phyloP scores from a whole-genome alignment of 1,140 invertebrate genomes.

The Campoletis sonorensis region DNA sequence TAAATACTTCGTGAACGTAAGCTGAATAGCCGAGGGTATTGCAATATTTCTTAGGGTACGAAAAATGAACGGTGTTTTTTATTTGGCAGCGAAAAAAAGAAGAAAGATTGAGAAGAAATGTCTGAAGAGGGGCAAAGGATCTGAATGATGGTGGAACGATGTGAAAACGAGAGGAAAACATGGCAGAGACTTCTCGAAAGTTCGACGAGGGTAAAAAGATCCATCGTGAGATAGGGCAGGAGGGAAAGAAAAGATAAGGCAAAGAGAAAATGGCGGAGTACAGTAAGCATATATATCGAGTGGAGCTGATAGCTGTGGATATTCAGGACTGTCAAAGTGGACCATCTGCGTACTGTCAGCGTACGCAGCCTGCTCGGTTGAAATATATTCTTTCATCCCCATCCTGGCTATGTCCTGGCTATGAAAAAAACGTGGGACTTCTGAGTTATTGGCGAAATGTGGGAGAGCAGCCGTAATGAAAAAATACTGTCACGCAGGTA shows the following conservation, averaged over 20 bases:
- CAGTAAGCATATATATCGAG: slow-evolving; percentile 2
- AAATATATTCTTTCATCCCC: slow-evolving; percentile 51
- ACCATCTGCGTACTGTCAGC: slow-evolving; percentile 59
- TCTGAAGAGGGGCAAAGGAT: not conserved
- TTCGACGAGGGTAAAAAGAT: slow-evolving; percentile 24
- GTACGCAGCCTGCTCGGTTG: slow-evolving; percentile 39
- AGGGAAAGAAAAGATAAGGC: not conserved
- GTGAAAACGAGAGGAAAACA: not conserved
- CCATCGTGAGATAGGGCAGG: slow-evolving; percentile 16
- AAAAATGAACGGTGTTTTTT: not conserved
- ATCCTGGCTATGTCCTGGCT: slow-evolving; percentile 26
- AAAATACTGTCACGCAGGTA: slow-evolving; percentile 57
- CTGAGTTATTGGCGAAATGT: slow-evolving; percentile 58
- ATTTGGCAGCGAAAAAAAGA: not conserved
- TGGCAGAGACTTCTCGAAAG: slow-evolving; percentile 21
- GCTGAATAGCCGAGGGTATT: too few species aligned
- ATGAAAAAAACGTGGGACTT: slow-evolving; percentile 51
- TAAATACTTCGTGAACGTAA: too few species aligned
- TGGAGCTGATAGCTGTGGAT: slow-evolving; percentile 37
- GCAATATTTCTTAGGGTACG: too few species aligned
- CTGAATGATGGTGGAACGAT: slow-evolving; percentile 3
- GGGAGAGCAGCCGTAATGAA: slow-evolving; percentile 51
- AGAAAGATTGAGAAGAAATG: not conserved
- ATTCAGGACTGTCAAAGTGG: slow-evolving; percentile 56
- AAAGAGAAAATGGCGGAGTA: slow-evolving; percentile 24